Evolutionary conservation across 1,140 invertebrate genomes (phyloP), one percentile per base, ranked within the genome.

Genomic region (Pantala flavescens): DNA sequence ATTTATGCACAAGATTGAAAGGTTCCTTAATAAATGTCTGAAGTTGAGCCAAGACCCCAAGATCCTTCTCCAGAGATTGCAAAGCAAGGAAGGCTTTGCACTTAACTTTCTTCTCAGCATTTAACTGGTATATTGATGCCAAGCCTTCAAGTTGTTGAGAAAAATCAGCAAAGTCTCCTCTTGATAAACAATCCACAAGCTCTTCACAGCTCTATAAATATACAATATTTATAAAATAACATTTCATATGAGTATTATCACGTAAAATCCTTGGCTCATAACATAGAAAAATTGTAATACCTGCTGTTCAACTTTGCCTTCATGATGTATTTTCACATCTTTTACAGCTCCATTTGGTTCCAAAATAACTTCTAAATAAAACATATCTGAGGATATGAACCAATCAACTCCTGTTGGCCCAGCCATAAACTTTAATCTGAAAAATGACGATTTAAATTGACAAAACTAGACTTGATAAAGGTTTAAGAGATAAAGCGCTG

Each of bases 311-410:
- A 85, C 84, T 79, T 90, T 93, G 78, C 92, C 93, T 82, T 95
- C 93, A 82, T 96, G 93, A 83, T 94, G 92, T 78, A 97, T 92
- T 84, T 96, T 97, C 0, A 97, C 95, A 87, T 98, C 95, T 81
- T 91, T 91, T 0, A 98, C 90, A 71, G 87, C 86, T 70, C 94
- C 95, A 75, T 86, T 89, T 0, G 88, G 84, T 79, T 96, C 93
- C 42, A 98, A 84, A 43, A 93, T 80, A 76, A 98, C 92, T 86
- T 98, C 95, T 77, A 98, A 87, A 82, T 95, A 97, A 83, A 98
- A 98, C 95, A 98, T 98, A 81, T 97, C 95, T 0, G 94, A 96
- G 24, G 93, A 96, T 82, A 98, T 96, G 79, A 96, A 96, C 76
- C 93, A 87, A 81, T 93, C 91, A 49, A 90, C 89, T 70, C 88